Evolutionary conservation across 2,888 invertebrate genomes (phyloP).

Genomic region (Acrobasis consociella): DNA sequence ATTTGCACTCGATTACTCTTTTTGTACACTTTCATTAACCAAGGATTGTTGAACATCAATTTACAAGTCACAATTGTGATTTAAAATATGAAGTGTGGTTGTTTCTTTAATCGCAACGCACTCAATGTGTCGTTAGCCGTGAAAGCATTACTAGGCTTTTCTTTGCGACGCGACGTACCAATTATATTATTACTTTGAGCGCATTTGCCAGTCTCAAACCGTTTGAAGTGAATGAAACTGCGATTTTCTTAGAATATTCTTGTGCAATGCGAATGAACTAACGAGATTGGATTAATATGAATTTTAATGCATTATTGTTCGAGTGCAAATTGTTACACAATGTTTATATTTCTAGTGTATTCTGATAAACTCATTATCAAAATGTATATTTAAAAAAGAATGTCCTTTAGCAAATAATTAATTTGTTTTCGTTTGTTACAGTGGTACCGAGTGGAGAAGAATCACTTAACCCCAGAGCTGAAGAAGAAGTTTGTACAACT

Average conservation of each 20-base stretch:
- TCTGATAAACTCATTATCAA: too few species aligned
- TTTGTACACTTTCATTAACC: conserved; percentile 75
- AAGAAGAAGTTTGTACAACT: conserved; percentile 85
- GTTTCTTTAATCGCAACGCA: conserved; percentile 45
- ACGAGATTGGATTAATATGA: neutral
- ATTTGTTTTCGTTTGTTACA: conserved; percentile 63
- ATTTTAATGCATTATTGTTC: too few species aligned
- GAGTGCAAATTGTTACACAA: too few species aligned
- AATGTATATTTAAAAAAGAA: too few species aligned
- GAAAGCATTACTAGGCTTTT: conserved; percentile 21
- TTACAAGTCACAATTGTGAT: conserved; percentile 56
- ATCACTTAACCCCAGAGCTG: conserved; percentile 77
- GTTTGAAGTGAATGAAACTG: conserved; percentile 3
- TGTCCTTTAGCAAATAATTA: neutral
- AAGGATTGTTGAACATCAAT: conserved; percentile 73
- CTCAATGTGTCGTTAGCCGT: conserved; percentile 33
- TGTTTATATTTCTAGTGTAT: too few species aligned
- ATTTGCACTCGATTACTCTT: conserved; percentile 78
- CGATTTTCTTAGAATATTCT: conserved; percentile 9
- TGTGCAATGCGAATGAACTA: neutral
- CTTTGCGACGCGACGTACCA: conserved; percentile 12
- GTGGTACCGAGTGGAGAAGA: conserved; percentile 89
- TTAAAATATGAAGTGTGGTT: conserved; percentile 51
- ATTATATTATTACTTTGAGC: conserved; percentile 18
- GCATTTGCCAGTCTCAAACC: conserved; percentile 3